A percentile compares a stretch with the other conserved stretches of the same genome.
phyloP scores from a whole-genome alignment of 2,888 invertebrate genomes.

The Eupeodes luniger region DNA sequence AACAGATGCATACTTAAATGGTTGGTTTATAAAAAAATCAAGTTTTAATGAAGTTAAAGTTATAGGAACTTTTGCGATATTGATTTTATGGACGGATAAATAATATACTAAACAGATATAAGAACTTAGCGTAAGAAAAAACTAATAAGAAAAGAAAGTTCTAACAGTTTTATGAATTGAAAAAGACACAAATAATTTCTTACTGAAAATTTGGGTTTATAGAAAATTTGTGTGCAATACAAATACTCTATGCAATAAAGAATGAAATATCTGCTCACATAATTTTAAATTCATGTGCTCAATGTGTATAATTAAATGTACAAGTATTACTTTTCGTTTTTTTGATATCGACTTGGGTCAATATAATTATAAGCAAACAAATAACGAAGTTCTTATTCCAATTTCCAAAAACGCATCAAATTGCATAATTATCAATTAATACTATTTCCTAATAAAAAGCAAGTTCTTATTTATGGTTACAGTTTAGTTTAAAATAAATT shows the following conservation, averaged over 20 bases:
- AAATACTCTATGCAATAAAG: neutral
- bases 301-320: too few species aligned
- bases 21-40: constrained; percentile 28
- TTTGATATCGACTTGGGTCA: neutral
- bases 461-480: neutral
- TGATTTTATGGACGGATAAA: constrained; percentile 82
- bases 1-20: neutral
- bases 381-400: neutral
- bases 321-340: neutral
- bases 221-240: neutral
- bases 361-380: constrained; percentile 17
- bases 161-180: too few species aligned
- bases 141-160: neutral
- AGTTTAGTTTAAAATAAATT: neutral
- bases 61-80: constrained; percentile 70
- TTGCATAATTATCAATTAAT: constrained; percentile 15
- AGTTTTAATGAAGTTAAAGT: constrained; percentile 59
- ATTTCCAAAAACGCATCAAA: neutral
- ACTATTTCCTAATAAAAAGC: constrained; percentile 19
- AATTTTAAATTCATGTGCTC: constrained; percentile 2
- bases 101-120: constrained; percentile 75
- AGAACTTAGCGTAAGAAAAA: neutral
- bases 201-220: neutral
- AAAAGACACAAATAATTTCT: neutral
- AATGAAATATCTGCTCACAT: constrained; percentile 62